A percentile compares a stretch with the other conserved stretches of the same genome.
Evolutionary conservation across 2,797 vertebrate genomes (phyloP).

Genomic region (Vultur gryphus): DNA sequence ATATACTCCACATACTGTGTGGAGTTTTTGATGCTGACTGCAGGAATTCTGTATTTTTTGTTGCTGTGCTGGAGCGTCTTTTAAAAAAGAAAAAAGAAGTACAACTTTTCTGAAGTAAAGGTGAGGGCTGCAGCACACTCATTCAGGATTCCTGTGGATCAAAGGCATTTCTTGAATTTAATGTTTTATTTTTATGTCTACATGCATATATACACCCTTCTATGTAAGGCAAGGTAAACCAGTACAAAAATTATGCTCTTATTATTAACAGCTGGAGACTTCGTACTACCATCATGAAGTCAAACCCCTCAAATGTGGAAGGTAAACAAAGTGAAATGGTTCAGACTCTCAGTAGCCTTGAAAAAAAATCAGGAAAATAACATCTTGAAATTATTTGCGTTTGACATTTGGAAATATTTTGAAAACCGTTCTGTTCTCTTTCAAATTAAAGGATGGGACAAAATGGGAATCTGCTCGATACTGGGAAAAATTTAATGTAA

Average conservation of each 20-base stretch:
- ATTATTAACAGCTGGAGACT: background rate
- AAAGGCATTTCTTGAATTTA: background rate
- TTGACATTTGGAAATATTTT: background rate
- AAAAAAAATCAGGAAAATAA: background rate
- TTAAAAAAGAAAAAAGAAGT: background rate
- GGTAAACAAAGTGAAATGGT: background rate
- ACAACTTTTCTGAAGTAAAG: background rate
- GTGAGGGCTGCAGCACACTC: background rate
- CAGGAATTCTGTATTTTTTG: background rate
- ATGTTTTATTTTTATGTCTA: background rate
- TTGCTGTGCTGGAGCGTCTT: background rate
- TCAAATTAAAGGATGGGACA: background rate
- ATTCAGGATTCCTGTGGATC: background rate
- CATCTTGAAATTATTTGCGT: background rate
- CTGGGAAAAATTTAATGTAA: background rate
- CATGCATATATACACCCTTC: background rate
- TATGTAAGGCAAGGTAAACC: background rate
- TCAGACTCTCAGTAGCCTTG: background rate
- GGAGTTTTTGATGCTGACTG: background rate
- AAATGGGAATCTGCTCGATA: background rate
- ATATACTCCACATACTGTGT: background rate
- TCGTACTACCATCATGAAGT: background rate
- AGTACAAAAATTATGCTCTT: background rate
- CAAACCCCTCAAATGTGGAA: background rate
- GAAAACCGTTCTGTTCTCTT: background rate